Evolutionary conservation across 2,888 invertebrate genomes (phyloP), one percentile per base, ranked within the genome.

Genomic region (Candidula unifasciata): DNA sequence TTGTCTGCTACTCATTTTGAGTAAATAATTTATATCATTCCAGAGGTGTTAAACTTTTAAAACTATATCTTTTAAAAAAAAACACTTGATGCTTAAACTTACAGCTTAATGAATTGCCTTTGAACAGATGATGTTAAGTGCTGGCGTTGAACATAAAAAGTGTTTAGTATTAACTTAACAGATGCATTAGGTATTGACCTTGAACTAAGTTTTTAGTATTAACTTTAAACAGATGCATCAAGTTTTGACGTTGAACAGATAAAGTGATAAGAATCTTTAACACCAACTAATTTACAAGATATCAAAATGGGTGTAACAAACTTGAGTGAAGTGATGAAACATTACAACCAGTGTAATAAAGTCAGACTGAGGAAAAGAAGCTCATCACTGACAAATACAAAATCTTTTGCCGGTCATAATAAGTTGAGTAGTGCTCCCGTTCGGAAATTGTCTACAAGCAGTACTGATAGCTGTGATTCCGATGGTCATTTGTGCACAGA

Each of bases 401-500:
- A 74, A 30, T 13, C 3, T 10, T 44, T 24, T 44, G 8, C 0
- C 30, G 64, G n/a, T 78, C 35, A 33, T 2, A 78, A 10, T 35
- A 24, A 35, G 35, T 64, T 78, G 35, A 64, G 64, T n/a, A 37
- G 35, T 78, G 77, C 37, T 3, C 35, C 37, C 3, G 24, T 35
- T 64, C 68, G 68, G 6, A 79, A 79, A 66, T 60, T 44, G 8
- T 79, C 68, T 18, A 79, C 79, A 21, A 79, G 80, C 37, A 80
- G 80, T 71, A 80, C 24, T 33, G 80, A 71, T 21, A 80, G 69
- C 54, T 80, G 24, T 33, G 80, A 71, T 18, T 80, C 57, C n/a
- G 54, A 71, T 57, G 71, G 71, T 5, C 80, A 80, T 54, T 44
- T 80, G 80, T 71, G 80, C 80, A 80, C 80, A 30, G 80, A 71